Evolutionary conservation across 2,797 vertebrate genomes (phyloP).

Genomic region (Enteromius trimaculatus): DNA sequence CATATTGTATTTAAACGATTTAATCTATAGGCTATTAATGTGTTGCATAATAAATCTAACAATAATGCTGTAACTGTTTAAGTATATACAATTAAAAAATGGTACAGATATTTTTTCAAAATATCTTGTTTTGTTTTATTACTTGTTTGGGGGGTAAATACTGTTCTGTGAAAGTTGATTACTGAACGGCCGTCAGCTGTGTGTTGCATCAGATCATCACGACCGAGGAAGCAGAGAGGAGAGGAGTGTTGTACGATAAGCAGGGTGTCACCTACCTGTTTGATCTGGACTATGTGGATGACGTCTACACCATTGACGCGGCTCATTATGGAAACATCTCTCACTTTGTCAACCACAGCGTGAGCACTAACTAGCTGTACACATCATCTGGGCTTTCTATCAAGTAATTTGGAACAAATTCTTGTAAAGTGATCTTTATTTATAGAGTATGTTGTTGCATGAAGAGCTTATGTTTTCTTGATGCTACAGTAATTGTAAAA

Average conservation of each 20-base stretch:
- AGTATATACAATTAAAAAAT: not conserved
- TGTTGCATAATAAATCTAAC: not conserved
- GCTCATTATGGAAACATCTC: slow-evolving; percentile 91
- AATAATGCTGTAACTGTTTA: not conserved
- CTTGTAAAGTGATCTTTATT: not conserved
- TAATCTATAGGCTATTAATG: not conserved
- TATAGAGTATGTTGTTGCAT: not conserved
- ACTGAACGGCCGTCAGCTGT: not conserved
- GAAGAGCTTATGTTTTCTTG: not conserved
- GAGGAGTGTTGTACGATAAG: slow-evolving; percentile 86
- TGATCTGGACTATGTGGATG: slow-evolving; percentile 92
- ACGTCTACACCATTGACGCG: slow-evolving; percentile 92
- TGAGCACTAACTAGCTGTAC: slow-evolving; percentile 68
- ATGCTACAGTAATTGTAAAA: not conserved
- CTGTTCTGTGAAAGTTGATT: slow-evolving; percentile 1
- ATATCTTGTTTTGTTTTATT: not conserved
- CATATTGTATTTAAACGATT: too few relatives aligned
- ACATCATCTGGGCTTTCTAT: not conserved
- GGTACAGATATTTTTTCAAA: not conserved
- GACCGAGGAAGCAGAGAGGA: slow-evolving; percentile 86
- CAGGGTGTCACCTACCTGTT: slow-evolving; percentile 91
- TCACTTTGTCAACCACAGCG: slow-evolving; percentile 97
- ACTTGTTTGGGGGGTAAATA: not conserved
- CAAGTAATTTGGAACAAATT: slow-evolving; percentile 6
- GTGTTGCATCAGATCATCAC: slow-evolving; percentile 82